Base-by-base conservation (phyloP, 2,888 invertebrate genomes). In the Pyrrhia umbra region DNA sequence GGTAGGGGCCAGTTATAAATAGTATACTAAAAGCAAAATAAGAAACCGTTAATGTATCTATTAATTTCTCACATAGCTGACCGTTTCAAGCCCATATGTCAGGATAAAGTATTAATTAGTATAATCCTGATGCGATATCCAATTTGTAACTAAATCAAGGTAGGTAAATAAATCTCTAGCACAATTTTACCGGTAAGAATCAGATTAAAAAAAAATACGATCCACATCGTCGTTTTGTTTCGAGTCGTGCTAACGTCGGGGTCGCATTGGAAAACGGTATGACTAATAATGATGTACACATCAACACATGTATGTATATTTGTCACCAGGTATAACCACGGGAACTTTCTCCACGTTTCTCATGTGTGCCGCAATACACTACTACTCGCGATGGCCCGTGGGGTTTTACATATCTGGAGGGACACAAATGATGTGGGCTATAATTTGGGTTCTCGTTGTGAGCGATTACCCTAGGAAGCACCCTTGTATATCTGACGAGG, bases 291-390 rank as follows among this genome's bases (percentile, higher is more conserved):
- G 57, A 49, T 46, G 50, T 52, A 20, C 16, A 68, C 21, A 50
- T 50, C 54, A 65, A 40, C 67, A 57, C 16, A 10, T 25, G 9
- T 5, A 46, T 50, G 43, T 49, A 25, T 62, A 68, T 69, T 68
- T 78, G 52, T 65, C 63, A 68, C 46, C 72, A 95, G 94, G 94
- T 54, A 86, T 92, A 46, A 95, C 94, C 2, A 89, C 86, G 20
- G 97, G 96, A 5, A 97, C 97, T 0, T 96, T 96, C 61, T 91
- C 96, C 1, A 96, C 97, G 1, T 97, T 96, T 88, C 95, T 97
- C 0, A 84, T 96, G 37, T 95, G 96, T 65, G 96, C 97, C 2
- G 86, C 93, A 0, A 93, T 97, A 0, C 96, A 97, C 13, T 96
- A 96, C 60, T 88, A 90, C 13, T 89, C 96, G 0, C 96, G 95